Evolutionary conservation across 1,140 invertebrate species (phyloP).

Genomic region (Neodiprion pinetum): DNA sequence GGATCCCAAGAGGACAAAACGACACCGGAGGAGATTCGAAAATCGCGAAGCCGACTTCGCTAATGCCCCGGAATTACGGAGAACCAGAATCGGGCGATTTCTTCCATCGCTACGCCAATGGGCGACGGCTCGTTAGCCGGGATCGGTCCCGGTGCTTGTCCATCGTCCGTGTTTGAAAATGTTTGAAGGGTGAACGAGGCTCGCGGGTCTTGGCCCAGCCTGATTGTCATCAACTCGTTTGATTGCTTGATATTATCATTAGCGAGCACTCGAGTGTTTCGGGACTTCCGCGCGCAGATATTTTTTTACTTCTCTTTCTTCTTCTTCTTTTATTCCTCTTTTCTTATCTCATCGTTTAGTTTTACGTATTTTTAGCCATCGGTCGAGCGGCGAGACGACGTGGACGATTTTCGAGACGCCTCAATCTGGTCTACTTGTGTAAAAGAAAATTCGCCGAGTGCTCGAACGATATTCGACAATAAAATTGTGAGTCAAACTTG

Average conservation of each 20-base stretch:
- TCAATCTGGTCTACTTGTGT: no score
- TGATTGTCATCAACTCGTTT: conserved; percentile 52
- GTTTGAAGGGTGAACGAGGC: conserved; percentile 47
- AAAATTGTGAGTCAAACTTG: no score
- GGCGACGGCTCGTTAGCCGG: conserved; percentile 50
- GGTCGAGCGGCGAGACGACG: no score
- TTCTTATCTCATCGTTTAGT: neutral
- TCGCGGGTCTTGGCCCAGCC: conserved; percentile 37
- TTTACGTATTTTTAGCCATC: no score
- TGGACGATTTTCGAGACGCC: no score
- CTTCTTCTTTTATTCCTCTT: neutral
- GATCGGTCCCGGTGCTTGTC: conserved; percentile 6
- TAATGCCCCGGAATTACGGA: no score
- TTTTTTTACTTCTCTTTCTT: neutral
- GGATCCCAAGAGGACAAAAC: no score
- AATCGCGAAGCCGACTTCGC: no score
- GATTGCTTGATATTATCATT: conserved; percentile 54
- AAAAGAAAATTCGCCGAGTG: no score
- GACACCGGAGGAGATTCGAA: no score
- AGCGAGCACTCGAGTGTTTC: conserved; percentile 32
- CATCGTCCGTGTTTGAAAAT: conserved; percentile 41
- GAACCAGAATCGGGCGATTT: no score
- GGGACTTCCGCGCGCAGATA: conserved; percentile 3
- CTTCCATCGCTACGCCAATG: conserved; percentile 40
- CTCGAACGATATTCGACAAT: no score